phyloP scores from a whole-genome alignment of 2,888 invertebrate species.

The Pseudococcus viburni region DNA sequence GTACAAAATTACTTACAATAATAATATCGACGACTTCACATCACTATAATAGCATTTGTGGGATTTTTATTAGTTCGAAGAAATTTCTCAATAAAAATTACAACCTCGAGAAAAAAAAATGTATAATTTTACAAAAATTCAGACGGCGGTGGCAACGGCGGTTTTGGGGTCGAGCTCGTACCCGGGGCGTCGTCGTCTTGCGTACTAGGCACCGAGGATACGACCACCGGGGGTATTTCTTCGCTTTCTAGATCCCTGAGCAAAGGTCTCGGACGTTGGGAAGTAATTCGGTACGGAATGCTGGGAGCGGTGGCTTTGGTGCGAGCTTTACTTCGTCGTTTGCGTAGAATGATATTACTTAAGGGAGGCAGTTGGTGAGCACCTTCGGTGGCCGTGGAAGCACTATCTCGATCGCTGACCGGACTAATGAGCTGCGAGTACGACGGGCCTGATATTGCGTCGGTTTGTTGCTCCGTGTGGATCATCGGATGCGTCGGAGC shows the following conservation, averaged over 20 bases:
- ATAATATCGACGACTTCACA: conserved; percentile 4
- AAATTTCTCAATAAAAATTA: not conserved
- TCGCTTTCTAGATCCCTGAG: conserved; percentile 61
- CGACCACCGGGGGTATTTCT: conserved; percentile 19
- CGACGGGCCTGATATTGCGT: not conserved
- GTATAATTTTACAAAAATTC: not conserved
- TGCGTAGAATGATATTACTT: conserved; percentile 59
- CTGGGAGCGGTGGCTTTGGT: conserved; percentile 59
- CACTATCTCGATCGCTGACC: conserved; percentile 64
- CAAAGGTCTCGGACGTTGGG: conserved; percentile 57
- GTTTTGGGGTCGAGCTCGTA: not conserved
- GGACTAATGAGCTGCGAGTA: conserved; percentile 46
- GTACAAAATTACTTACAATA: conserved; percentile 13
- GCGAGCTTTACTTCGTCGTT: conserved; percentile 59
- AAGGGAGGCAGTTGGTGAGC: conserved; percentile 53
- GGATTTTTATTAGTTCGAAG: not conserved
- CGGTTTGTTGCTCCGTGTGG: conserved; percentile 62
- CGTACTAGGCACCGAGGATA: conserved; percentile 42
- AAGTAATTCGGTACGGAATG: conserved; percentile 60
- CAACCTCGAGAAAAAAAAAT: not conserved
- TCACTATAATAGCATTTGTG: conserved; percentile 26
- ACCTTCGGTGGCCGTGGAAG: conserved; percentile 59
- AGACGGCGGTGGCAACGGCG: not conserved
- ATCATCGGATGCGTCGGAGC: conserved; percentile 33
- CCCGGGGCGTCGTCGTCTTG: conserved; percentile 11